Evolutionary conservation across 2,888 invertebrate genomes (phyloP).

Genomic region (Folsomia candida): DNA sequence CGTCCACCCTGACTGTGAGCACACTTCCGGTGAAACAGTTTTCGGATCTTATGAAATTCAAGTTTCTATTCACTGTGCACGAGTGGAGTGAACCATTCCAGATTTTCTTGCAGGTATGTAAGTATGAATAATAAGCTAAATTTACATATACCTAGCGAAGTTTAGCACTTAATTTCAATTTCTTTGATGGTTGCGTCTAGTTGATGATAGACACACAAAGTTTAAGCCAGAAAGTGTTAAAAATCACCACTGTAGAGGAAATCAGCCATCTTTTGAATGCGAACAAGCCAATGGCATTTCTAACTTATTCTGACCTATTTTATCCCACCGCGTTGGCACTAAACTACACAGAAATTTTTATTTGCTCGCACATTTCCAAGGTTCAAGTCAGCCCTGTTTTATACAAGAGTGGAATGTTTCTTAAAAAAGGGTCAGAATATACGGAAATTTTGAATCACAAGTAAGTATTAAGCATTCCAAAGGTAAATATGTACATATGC

Average conservation of each 20-base stretch:
- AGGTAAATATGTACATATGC: too few species aligned
- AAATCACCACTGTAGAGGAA: conserved; percentile 26
- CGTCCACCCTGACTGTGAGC: conserved; percentile 31
- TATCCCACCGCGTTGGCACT: conserved; percentile 28
- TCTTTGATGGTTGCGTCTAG: too few species aligned
- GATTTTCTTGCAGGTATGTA: conserved; percentile 16
- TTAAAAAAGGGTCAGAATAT: conserved; percentile 36
- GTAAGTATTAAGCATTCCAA: conserved; percentile 19
- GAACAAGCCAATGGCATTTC: conserved; percentile 21
- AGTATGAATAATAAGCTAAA: too few species aligned
- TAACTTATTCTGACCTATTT: conserved; percentile 33
- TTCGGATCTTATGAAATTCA: conserved; percentile 24
- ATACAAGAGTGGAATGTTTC: conserved; percentile 34
- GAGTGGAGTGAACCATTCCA: conserved; percentile 24
- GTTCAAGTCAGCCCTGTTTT: conserved; percentile 23
- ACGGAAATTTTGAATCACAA: conserved; percentile 35
- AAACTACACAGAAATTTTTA: conserved; percentile 28
- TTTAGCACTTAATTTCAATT: too few species aligned
- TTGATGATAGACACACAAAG: conserved; percentile 18
- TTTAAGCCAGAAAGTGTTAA: conserved; percentile 20
- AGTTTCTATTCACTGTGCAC: conserved; percentile 31
- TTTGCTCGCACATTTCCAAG: conserved; percentile 23
- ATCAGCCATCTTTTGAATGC: conserved; percentile 24
- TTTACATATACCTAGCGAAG: too few species aligned
- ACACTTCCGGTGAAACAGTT: conserved; percentile 20